phyloP scores from a whole-genome alignment of 2,113 vertebrate species.

The Myiopsitta monachus region DNA sequence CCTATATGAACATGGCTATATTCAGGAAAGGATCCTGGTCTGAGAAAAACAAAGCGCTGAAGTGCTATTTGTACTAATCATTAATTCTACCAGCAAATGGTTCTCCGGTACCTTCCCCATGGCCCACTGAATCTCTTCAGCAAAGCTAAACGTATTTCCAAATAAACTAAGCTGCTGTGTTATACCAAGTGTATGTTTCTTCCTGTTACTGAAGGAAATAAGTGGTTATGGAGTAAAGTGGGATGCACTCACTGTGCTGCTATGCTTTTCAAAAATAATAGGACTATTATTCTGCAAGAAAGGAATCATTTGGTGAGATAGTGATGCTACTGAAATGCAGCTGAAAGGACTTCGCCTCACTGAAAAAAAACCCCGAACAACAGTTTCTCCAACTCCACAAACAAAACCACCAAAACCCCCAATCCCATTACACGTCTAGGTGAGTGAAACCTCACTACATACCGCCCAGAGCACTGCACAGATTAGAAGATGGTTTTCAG shows the following conservation, averaged over 20 bases:
- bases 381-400: not conserved
- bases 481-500: not conserved
- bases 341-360: not conserved
- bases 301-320: not conserved
- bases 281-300: not conserved
- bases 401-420: not conserved
- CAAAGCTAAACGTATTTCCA: not conserved
- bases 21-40: not conserved
- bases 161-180: constrained; percentile 60
- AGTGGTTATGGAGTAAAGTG: not conserved
- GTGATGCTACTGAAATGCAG: not conserved
- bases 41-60: not conserved
- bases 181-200: not conserved
- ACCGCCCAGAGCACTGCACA: not conserved
- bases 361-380: not conserved
- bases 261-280: not conserved
- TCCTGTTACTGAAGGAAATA: not conserved
- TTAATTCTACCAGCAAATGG: not conserved
- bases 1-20: not conserved
- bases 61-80: not conserved
- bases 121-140: not conserved
- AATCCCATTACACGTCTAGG: not conserved
- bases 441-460: not conserved
- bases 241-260: not conserved
- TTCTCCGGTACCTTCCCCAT: not conserved